A percentile compares a stretch with the other conserved stretches of the same genome.
Evolutionary conservation across 1,140 invertebrate species (phyloP).

Genomic region (Drosophila sp.): DNA sequence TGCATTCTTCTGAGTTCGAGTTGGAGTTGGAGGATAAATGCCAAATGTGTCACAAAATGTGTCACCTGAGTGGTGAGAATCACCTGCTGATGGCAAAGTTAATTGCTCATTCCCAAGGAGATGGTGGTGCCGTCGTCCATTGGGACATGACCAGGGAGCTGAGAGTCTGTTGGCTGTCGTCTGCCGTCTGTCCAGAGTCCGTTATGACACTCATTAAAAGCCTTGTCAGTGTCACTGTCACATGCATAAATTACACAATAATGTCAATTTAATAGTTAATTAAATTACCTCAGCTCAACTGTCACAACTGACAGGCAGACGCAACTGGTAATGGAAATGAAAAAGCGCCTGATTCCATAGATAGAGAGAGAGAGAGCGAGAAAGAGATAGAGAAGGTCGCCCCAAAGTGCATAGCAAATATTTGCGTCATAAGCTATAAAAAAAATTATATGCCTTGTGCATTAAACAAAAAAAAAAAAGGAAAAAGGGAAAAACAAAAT

Average conservation of each 20-base stretch:
- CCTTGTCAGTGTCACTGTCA: slow-evolving; percentile 48
- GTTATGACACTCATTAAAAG: slow-evolving; percentile 62
- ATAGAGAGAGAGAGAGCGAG: neutral
- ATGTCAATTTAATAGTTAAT: slow-evolving; percentile 76
- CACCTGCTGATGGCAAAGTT: slow-evolving; percentile 37
- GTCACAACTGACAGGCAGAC: slow-evolving; percentile 43
- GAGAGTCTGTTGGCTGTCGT: neutral
- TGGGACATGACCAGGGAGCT: neutral
- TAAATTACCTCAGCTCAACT: slow-evolving; percentile 63
- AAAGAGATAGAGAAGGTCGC: neutral
- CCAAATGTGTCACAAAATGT: slow-evolving; percentile 48
- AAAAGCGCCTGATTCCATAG: neutral
- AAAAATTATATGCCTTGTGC: slow-evolving; percentile 52
- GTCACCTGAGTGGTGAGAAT: slow-evolving; percentile 11
- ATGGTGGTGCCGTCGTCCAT: neutral
- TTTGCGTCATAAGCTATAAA: slow-evolving; percentile 62
- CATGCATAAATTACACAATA: slow-evolving; percentile 72
- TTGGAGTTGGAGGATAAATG: slow-evolving; percentile 24
- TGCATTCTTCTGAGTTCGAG: slow-evolving; percentile 51
- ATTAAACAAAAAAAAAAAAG: slow-evolving; percentile 36
- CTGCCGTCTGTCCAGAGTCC: slow-evolving; percentile 16
- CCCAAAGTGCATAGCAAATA: slow-evolving; percentile 45
- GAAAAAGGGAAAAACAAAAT: slow-evolving; percentile 23
- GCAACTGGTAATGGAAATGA: neutral
- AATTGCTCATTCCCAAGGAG: slow-evolving; percentile 36